Conservation (phyloP, 1,140 invertebrate genomes). For the Coptotermes formosanus region DNA sequence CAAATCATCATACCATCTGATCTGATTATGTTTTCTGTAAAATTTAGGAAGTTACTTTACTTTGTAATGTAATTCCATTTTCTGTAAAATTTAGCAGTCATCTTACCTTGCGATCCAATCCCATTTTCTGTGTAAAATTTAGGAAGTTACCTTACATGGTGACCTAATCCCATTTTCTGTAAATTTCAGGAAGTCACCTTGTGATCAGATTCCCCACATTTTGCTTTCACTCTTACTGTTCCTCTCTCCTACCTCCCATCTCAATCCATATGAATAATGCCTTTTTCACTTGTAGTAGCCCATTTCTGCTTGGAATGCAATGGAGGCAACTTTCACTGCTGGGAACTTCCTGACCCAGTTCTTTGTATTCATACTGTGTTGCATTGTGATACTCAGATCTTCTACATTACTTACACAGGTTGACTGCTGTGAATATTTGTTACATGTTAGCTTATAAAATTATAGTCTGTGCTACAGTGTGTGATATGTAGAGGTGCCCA, state of each 20-base stretch:
- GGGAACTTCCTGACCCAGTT: constrained; percentile 15
- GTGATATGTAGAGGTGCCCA: background rate
- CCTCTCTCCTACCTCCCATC: background rate
- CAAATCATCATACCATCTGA: no score
- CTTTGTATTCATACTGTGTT: background rate
- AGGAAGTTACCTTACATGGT: no score
- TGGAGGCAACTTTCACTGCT: background rate
- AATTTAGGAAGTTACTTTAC: no score
- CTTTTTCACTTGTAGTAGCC: background rate
- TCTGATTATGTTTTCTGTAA: no score
- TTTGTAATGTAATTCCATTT: no score
- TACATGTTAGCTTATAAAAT: background rate
- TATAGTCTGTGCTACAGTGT: background rate
- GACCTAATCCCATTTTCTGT: no score
- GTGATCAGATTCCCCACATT: background rate
- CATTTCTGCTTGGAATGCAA: background rate
- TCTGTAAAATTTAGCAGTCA: no score
- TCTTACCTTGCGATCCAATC: no score
- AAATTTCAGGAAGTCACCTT: background rate
- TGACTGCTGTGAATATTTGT: background rate
- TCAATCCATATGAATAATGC: background rate
- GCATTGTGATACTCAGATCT: background rate
- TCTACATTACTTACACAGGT: background rate
- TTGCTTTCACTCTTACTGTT: background rate
- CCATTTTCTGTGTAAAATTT: no score